Percentiles rank a stretch among this genome's conserved stretches.
Conservation (phyloP, 2,888 invertebrate species). For the Cheilosia urbana region DNA sequence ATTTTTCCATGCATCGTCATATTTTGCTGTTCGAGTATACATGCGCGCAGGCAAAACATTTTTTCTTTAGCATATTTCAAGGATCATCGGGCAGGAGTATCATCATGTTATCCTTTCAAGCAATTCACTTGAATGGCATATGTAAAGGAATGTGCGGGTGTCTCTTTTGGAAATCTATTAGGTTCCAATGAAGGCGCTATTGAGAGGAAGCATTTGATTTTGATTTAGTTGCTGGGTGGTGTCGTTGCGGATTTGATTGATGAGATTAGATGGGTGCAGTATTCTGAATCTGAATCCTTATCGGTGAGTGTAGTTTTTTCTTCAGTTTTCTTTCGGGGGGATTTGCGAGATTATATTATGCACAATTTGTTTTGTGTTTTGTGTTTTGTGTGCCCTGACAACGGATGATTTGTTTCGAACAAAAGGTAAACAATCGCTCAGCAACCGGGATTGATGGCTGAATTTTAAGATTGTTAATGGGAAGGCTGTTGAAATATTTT, state of each 20-base stretch:
- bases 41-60: not conserved
- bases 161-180: slow-evolving; percentile 46
- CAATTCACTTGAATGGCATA: slow-evolving; percentile 59
- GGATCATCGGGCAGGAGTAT: slow-evolving; percentile 51
- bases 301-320: slow-evolving; percentile 8
- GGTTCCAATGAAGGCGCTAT: slow-evolving; percentile 56
- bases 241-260: slow-evolving; percentile 60
- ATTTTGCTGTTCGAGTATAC: not conserved
- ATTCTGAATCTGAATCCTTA: slow-evolving; percentile 6
- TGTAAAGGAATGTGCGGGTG: slow-evolving; percentile 37
- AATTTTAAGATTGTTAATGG: slow-evolving; percentile 4
- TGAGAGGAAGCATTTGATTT: slow-evolving; percentile 36
- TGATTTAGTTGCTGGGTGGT: slow-evolving; percentile 48
- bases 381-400: slow-evolving; percentile 63
- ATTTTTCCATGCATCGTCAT: slow-evolving; percentile 43
- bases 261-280: slow-evolving; percentile 54
- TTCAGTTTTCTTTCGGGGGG: not conserved
- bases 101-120: slow-evolving; percentile 54
- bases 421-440: slow-evolving; percentile 54
- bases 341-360: slow-evolving; percentile 59
- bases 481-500: not conserved
- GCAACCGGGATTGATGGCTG: slow-evolving; percentile 53
- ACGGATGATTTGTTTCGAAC: slow-evolving; percentile 60
- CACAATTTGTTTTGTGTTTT: slow-evolving; percentile 71
- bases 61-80: slow-evolving; percentile 13